Conservation (phyloP, 2,113 vertebrate species). For the Megatriorchis doriae region DNA sequence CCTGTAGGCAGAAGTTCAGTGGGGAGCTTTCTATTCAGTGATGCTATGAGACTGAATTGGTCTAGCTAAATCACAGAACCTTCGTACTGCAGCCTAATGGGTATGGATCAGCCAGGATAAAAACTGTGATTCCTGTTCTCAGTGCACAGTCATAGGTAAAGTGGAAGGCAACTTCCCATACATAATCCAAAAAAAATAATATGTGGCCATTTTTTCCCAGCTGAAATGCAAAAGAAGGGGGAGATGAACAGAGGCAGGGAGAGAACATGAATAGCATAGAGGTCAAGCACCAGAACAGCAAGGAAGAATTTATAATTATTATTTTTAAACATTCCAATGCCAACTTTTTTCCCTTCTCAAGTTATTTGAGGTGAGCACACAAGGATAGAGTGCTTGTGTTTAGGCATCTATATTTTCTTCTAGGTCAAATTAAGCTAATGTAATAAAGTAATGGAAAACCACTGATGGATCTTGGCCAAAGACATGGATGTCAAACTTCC, state of each 20-base stretch:
- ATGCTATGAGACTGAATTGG: background rate
- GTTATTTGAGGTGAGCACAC: background rate
- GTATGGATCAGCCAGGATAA: background rate
- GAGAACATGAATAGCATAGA: background rate
- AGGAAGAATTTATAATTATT: background rate
- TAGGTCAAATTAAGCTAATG: slow-evolving; percentile 53
- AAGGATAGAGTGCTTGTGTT: slow-evolving; percentile 2
- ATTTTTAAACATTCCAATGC: background rate
- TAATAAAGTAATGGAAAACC: slow-evolving; percentile 50
- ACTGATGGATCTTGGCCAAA: slow-evolving; percentile 58
- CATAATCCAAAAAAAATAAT: background rate
- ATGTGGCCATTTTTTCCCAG: background rate
- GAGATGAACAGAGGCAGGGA: background rate
- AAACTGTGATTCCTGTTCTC: background rate
- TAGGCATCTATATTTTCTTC: slow-evolving; percentile 31
- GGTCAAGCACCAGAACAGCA: background rate
- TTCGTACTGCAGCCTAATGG: background rate
- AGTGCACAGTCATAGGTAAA: background rate
- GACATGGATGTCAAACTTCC: slow-evolving; percentile 35
- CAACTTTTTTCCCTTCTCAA: background rate
- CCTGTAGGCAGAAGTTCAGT: background rate
- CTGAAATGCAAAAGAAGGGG: background rate
- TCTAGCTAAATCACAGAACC: background rate
- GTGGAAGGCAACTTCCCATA: background rate
- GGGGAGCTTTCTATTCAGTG: background rate